A percentile compares a stretch with the other conserved stretches of the same genome.
Conservation (phyloP, 2,113 vertebrate species). For the Dipodomys ordii region DNA sequence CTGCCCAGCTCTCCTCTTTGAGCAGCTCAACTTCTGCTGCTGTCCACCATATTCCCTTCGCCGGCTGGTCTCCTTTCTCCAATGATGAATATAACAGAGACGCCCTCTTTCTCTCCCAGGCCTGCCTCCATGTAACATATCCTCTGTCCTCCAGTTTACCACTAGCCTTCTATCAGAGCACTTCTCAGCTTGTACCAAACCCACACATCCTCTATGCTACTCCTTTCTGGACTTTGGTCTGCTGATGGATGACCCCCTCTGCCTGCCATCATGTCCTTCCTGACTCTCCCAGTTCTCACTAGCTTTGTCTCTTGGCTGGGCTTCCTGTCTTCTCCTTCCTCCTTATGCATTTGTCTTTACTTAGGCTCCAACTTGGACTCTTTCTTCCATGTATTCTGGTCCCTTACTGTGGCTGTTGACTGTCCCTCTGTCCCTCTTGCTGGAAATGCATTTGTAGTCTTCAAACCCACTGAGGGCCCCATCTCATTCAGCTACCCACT, state of each 20-base stretch:
- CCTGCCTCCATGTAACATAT: neutral
- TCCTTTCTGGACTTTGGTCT: neutral
- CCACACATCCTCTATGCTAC: neutral
- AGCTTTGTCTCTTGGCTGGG: neutral
- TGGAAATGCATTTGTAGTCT: neutral
- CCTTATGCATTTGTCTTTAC: neutral
- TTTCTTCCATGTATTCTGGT: neutral
- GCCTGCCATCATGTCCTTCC: neutral
- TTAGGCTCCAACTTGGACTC: neutral
- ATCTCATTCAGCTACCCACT: too few relatives aligned
- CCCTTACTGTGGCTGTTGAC: neutral
- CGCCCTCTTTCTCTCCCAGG: neutral
- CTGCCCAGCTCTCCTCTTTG: neutral
- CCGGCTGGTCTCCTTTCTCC: neutral
- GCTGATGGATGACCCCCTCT: neutral
- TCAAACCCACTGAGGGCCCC: neutral
- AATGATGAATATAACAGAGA: neutral
- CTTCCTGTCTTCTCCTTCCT: neutral
- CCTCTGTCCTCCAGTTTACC: neutral
- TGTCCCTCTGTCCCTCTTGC: neutral
- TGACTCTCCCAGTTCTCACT: neutral
- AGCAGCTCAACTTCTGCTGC: neutral
- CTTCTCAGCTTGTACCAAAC: neutral
- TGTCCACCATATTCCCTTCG: neutral
- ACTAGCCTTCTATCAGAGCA: too few relatives aligned